These are phyloP conservation scores for Heliconius hortense DNA, from an alignment of 2,888 invertebrate species.

Conservation along the genomic window DNA sequence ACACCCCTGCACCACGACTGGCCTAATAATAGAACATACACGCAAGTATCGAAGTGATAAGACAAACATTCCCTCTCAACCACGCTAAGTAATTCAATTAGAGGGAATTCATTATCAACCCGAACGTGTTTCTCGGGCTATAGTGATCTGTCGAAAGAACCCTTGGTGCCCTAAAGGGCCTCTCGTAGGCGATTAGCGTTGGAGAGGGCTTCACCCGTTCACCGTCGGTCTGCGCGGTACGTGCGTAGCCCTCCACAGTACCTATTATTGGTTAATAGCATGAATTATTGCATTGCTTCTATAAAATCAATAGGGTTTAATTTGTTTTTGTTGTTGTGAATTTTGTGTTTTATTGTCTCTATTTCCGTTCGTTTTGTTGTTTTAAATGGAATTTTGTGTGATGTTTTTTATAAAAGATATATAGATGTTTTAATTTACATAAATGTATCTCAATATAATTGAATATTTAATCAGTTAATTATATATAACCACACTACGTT, in stretches of 20 bases:
- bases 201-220: constrained; percentile 39
- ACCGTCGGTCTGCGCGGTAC: constrained; percentile 29
- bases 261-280: constrained; percentile 33
- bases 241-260: constrained; percentile 32
- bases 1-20: too few species aligned
- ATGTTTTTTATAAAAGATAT: background rate
- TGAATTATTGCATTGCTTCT: constrained; percentile 28
- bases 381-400: background rate
- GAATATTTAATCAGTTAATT: background rate
- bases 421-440: background rate
- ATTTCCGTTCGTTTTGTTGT: background rate
- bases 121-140: constrained; percentile 39
- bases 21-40: background rate
- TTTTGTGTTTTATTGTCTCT: constrained; percentile 9
- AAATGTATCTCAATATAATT: background rate
- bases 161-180: constrained; percentile 36
- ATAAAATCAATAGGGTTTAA: constrained; percentile 2
- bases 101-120: constrained; percentile 36
- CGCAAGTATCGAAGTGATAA: constrained; percentile 22
- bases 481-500: background rate
- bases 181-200: constrained; percentile 39
- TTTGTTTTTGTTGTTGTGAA: constrained; percentile 8
- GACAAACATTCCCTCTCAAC: constrained; percentile 26
- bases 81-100: constrained; percentile 39
- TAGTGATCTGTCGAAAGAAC: constrained; percentile 39